Conservation (phyloP, 2,113 vertebrate genomes). For the Malurus elegans region DNA sequence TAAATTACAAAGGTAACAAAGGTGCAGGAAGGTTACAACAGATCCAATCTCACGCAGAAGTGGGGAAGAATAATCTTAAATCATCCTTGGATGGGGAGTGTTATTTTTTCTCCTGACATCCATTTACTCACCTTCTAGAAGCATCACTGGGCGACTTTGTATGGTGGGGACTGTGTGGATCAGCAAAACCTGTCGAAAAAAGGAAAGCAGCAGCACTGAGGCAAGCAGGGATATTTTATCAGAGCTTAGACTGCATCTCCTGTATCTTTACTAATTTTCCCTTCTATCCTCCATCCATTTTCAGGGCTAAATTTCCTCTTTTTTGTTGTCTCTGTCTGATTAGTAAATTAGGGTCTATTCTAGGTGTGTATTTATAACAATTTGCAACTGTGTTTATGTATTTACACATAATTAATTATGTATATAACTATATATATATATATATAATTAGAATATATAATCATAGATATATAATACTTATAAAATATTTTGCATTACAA, state of each 20-base stretch:
- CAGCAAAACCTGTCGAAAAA: background rate
- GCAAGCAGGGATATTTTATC: background rate
- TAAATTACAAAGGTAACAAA: constrained; percentile 74
- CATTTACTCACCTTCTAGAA: constrained; percentile 22
- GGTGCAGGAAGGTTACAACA: constrained; percentile 66
- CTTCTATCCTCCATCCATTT: background rate
- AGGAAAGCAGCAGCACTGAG: background rate
- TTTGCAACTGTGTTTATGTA: background rate
- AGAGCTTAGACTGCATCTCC: background rate
- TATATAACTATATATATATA: too few species aligned
- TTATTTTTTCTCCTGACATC: constrained; percentile 18
- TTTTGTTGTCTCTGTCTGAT: background rate
- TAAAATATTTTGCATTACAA: background rate
- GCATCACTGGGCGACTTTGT: background rate
- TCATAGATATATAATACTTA: too few species aligned
- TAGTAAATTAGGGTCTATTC: background rate
- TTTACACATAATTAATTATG: background rate
- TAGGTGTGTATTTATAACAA: background rate
- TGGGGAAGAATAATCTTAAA: constrained; percentile 44
- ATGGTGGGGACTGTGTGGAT: background rate
- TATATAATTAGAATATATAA: too few species aligned
- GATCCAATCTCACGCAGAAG: constrained; percentile 43
- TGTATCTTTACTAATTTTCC: background rate
- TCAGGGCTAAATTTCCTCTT: background rate
- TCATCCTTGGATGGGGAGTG: constrained; percentile 6